Evolutionary conservation across 2,888 invertebrate species (phyloP), one percentile per base, ranked within the genome.

Genomic region (Crematogaster levior): DNA sequence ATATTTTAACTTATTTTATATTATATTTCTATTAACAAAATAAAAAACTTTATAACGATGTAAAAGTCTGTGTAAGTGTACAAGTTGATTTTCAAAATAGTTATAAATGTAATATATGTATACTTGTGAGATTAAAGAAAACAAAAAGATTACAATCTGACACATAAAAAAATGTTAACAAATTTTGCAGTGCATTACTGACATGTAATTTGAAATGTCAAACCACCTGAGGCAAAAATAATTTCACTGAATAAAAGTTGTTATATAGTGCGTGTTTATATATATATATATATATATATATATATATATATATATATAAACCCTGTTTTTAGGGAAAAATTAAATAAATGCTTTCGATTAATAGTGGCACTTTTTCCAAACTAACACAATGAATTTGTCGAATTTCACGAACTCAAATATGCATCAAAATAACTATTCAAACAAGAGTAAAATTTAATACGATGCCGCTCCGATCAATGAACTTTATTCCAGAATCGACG

Each of bases 401-500:
- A 65, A 51, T 75, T 75, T 30, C 3, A 15, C 18, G 3, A 75
- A 75, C 6, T 37, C 9, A 18, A 37, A 48, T n/a, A 24, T 37
- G 12, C 24, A 75, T 51, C 66, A 65, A 63, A 37, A 58, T 21
- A 40, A 48, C 46, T n/a, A 60, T 34, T 73, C 5, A 37, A 74
- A 37, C 18, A 65, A n/a, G 12, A 75, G 27, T 63, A 75, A 63
- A 75, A 61, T 65, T 75, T 65, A 65, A 75, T 65, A 53, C 21
- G 9, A 53, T 21, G 15, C 21, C 58, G 15, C 9, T 53, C 51
- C 63, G 15, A 51, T 65, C 72, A 5, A 27, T 30, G 12, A 37
- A n/a, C 40, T 63, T 75, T 53, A 75, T 40, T 63, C 7, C n/a
- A 53, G 6, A 40, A 53, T 30, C 24, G 24, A 15, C 30, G 30